Evolutionary conservation across 2,113 vertebrate species (phyloP).

Genomic region (Piprites chloris): DNA sequence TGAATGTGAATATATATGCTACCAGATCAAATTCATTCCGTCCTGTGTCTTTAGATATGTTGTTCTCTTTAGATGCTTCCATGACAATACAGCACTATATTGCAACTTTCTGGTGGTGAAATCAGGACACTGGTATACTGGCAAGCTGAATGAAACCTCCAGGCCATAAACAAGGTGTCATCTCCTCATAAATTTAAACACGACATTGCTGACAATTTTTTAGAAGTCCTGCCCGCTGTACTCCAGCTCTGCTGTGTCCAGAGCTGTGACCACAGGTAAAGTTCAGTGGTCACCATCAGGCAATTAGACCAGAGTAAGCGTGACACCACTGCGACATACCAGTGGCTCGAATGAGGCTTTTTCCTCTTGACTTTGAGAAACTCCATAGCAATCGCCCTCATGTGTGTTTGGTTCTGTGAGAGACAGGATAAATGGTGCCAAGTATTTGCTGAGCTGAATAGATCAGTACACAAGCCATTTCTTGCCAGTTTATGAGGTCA

Average conservation of each 20-base stretch:
- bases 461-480: neutral
- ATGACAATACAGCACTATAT: neutral
- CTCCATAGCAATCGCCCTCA: neutral
- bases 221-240: neutral
- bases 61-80: neutral
- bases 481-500: neutral
- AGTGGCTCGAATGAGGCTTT: neutral
- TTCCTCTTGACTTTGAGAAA: neutral
- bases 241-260: neutral
- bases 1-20: neutral
- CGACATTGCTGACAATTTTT: neutral
- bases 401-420: neutral
- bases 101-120: neutral
- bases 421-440: neutral
- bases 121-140: neutral
- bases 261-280: accelerated
- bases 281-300: neutral
- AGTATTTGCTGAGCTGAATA: neutral
- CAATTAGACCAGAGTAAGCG: neutral
- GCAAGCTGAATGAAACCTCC: neutral
- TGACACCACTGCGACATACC: neutral
- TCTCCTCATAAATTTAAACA: neutral
- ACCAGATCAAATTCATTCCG: neutral
- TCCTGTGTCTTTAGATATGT: neutral
- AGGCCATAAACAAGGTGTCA: neutral